A percentile compares a stretch with the other conserved stretches of the same genome.
Conservation (phyloP, 1,140 invertebrate species). For the Aleiodes sp. region DNA sequence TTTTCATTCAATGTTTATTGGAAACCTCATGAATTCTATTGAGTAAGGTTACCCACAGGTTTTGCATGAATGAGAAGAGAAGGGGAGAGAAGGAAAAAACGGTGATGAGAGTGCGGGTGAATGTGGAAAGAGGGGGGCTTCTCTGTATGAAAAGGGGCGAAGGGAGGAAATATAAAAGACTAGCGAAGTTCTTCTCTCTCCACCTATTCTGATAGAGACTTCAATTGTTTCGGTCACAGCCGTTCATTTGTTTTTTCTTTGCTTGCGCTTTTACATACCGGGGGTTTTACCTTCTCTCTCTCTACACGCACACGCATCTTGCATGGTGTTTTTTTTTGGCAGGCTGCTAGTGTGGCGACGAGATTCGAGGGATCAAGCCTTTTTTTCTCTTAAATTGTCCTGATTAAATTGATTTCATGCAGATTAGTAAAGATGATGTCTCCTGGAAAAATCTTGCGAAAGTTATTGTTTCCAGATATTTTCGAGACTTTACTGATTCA, state of each 20-base stretch:
- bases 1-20: background rate
- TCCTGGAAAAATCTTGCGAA: too few species aligned
- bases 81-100: slow-evolving; percentile 17
- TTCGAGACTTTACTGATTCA: too few species aligned
- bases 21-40: background rate
- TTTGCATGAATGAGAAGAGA: slow-evolving; percentile 23
- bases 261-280: slow-evolving; percentile 50
- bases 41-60: background rate
- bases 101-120: background rate
- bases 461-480: too few species aligned
- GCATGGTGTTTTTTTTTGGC: too few species aligned
- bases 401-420: too few species aligned
- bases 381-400: too few species aligned
- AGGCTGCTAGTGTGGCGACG: too few species aligned
- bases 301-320: too few species aligned
- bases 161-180: slow-evolving; percentile 40
- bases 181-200: slow-evolving; percentile 30
- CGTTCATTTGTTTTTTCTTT: slow-evolving; percentile 44
- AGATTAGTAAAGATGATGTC: too few species aligned
- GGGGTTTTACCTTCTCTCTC: slow-evolving; percentile 24
- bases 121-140: slow-evolving; percentile 3
- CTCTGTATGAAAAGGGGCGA: slow-evolving; percentile 24
- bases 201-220: slow-evolving; percentile 41
- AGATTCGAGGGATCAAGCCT: too few species aligned
- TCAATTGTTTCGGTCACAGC: slow-evolving; percentile 59